phyloP scores from a whole-genome alignment of 1,140 invertebrate species.

The Drosophila azteca region DNA sequence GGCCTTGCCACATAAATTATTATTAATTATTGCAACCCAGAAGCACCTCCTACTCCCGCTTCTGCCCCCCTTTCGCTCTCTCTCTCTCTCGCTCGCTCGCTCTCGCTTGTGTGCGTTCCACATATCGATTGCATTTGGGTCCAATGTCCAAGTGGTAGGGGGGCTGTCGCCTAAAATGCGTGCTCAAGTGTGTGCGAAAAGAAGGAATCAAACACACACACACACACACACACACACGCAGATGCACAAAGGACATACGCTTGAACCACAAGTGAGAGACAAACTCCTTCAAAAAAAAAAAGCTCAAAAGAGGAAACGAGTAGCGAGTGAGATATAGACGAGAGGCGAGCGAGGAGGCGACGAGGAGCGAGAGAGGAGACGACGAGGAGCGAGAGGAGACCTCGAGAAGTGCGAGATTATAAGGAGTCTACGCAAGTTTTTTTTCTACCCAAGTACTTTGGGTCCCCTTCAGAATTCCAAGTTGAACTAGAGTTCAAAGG shows the following conservation, averaged over 20 bases:
- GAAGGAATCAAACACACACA: conserved; percentile 45
- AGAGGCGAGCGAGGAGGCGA: neutral
- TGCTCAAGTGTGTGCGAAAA: conserved; percentile 49
- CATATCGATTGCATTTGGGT: conserved; percentile 46
- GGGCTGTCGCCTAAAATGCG: conserved; percentile 45
- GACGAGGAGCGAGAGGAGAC: neutral
- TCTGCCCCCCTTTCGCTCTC: neutral
- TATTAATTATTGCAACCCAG: conserved; percentile 62
- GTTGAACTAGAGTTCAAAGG: too few species aligned
- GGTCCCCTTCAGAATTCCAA: too few species aligned
- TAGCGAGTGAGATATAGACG: neutral
- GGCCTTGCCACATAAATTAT: conserved; percentile 60
- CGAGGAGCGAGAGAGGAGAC: too few species aligned
- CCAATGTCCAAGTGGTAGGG: conserved; percentile 46
- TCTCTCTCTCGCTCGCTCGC: neutral
- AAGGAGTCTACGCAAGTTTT: conserved; percentile 37
- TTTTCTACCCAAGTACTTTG: neutral
- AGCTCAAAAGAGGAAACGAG: neutral
- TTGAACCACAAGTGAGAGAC: conserved; percentile 22
- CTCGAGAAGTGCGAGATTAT: conserved; percentile 7
- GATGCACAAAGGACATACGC: conserved; percentile 3
- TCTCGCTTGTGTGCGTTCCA: conserved; percentile 24
- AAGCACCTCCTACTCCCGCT: too few species aligned
- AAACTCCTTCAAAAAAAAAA: conserved; percentile 22
- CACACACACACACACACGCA: too few species aligned